phyloP scores from a whole-genome alignment of 1,140 invertebrate species.

The Tigriopus japonicus region DNA sequence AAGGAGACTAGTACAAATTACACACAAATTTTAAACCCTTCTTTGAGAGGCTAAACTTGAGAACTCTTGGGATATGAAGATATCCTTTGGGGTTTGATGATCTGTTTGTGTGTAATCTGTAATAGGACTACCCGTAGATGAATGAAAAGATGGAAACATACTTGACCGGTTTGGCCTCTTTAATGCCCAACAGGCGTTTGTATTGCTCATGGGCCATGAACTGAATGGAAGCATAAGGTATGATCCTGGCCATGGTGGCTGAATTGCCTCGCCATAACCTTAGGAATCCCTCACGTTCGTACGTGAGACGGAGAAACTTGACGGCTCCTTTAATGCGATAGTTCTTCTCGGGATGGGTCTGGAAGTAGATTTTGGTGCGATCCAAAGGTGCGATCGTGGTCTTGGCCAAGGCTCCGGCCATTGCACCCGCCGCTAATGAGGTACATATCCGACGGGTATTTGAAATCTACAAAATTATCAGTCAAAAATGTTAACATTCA shows the following conservation, averaged over 20 bases:
- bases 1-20: too few relatives aligned
- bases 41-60: too few relatives aligned
- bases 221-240: slow-evolving; percentile 93
- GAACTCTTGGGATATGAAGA: too few relatives aligned
- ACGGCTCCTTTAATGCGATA: slow-evolving; percentile 18
- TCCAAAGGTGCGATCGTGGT: slow-evolving; percentile 90
- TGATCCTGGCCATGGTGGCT: slow-evolving; percentile 86
- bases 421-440: slow-evolving; percentile 44
- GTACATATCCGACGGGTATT: too few relatives aligned
- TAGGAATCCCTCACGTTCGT: slow-evolving; percentile 43
- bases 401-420: slow-evolving; percentile 85
- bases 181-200: slow-evolving; percentile 48
- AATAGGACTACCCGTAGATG: too few relatives aligned
- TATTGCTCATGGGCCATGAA: slow-evolving; percentile 93
- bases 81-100: too few relatives aligned
- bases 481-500: too few relatives aligned
- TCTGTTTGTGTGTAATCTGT: too few relatives aligned
- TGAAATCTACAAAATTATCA: too few relatives aligned
- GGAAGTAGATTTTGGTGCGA: slow-evolving; percentile 21
- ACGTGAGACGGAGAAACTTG: slow-evolving; percentile 11
- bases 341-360: slow-evolving; percentile 15
- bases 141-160: too few relatives aligned
- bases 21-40: too few relatives aligned
- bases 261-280: slow-evolving; percentile 91
- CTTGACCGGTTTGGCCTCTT: not conserved